These are phyloP conservation scores for Dromaius novaehollandiae DNA, from an alignment of 2,113 vertebrate genomes.

Conservation along the genomic window DNA sequence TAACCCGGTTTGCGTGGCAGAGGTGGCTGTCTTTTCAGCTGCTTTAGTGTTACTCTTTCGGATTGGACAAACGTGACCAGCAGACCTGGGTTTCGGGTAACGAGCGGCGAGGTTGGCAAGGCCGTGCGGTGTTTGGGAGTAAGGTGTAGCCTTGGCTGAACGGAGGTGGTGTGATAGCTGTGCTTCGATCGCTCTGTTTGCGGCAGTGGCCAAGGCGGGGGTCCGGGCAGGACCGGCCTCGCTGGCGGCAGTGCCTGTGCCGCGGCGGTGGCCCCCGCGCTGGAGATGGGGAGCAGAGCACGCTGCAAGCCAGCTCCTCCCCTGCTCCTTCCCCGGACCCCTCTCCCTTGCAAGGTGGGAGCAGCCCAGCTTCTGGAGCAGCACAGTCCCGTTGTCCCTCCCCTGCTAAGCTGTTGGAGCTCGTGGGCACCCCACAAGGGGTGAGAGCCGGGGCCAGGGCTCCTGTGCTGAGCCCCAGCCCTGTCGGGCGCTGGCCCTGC, in stretches of 20 bases:
- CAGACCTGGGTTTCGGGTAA: no score
- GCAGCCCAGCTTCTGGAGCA: background rate
- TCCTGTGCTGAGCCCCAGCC: background rate
- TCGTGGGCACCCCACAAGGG: background rate
- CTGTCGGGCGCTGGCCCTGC: background rate
- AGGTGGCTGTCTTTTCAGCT: no score
- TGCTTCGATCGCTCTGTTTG: background rate
- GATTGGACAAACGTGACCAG: no score
- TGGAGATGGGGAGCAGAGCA: background rate
- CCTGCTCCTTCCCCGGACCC: background rate
- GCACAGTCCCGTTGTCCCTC: background rate
- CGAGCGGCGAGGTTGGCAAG: no score
- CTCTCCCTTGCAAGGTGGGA: background rate
- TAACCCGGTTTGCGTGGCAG: no score
- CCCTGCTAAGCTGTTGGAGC: fast-evolving
- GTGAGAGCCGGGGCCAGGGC: background rate
- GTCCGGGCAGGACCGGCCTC: no score
- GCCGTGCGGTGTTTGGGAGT: no score
- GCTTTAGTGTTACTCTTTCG: no score
- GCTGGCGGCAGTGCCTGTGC: no score
- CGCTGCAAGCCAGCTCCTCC: background rate
- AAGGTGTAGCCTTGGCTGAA: no score
- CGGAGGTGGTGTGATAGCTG: no score
- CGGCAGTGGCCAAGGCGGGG: no score
- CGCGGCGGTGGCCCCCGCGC: background rate